phyloP scores from a whole-genome alignment of 2,113 vertebrate species.

The Nansenia antarctica region DNA sequence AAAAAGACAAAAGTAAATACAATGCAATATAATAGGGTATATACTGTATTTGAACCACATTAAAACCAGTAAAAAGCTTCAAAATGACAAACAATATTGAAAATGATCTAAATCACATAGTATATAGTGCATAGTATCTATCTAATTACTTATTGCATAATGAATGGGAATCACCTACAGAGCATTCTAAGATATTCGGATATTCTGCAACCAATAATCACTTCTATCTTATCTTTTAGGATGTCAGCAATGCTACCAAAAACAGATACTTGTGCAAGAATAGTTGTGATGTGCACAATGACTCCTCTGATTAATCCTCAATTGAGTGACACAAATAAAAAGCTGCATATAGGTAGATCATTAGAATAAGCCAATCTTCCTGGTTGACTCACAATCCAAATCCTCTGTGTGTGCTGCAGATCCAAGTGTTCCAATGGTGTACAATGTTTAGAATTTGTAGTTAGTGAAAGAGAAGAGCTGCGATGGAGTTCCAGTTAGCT shows the following conservation, averaged over 20 bases:
- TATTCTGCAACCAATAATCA: too few relatives aligned
- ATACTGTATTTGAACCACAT: too few relatives aligned
- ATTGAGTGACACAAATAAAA: background rate
- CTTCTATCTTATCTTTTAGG: too few relatives aligned
- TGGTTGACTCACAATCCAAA: conserved; percentile 12
- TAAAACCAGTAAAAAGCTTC: background rate
- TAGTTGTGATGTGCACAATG: background rate
- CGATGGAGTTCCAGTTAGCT: conserved; percentile 35
- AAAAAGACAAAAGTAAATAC: conserved; percentile 24
- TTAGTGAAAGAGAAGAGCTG: conserved; percentile 6
- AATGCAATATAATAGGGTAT: too few relatives aligned
- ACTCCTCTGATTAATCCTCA: background rate
- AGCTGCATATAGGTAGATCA: background rate
- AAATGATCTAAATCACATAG: too few relatives aligned
- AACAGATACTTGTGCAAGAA: background rate
- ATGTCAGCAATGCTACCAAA: too few relatives aligned
- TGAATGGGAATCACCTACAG: too few relatives aligned
- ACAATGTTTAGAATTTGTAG: conserved; percentile 10
- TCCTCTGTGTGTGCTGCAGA: conserved; percentile 7
- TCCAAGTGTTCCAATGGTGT: background rate
- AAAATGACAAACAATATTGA: too few relatives aligned
- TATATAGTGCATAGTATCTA: too few relatives aligned
- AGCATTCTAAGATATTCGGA: too few relatives aligned
- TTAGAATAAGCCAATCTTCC: background rate
- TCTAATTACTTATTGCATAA: too few relatives aligned